Base-by-base conservation (phyloP, 2,888 invertebrate species). In the Drosophila borborema region DNA sequence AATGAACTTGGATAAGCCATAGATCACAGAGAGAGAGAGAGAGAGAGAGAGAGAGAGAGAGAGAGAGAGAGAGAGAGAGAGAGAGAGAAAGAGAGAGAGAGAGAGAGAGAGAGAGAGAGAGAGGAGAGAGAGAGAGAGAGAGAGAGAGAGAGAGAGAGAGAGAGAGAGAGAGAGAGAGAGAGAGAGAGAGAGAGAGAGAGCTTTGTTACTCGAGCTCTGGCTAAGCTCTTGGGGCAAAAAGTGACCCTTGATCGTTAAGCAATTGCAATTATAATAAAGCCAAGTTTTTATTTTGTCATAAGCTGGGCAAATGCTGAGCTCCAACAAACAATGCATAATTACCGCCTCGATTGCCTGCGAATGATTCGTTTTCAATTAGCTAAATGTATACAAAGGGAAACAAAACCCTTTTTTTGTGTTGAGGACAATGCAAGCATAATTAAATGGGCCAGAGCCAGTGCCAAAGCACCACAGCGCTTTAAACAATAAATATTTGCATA, bases 401-500 rank as follows among this genome's bases (percentile, higher is more conserved):
- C 6, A 3, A 56, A 64, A 38, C 75, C 55, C 41, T 48, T 20
- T 12, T 10, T 12, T 3, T 20, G 28, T 58, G 61, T 64, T 69
- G 55, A 40, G 49, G 38, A 79, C 79, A 75, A 74, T 36, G 36
- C 20, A 34, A 18, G 49, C 49, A 49, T 49, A 49, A 49, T 49
- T 49, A 49, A 49, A 49, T n/a, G 31, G 49, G 49, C 31, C n/a
- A n/a, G 9, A 4, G n/a, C n/a, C 16, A 10, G 23, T 23, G 46
- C 12, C n/a, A 48, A 9, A 9, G 28, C n/a, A 1, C 9, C 16
- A 28, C 1, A 28, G 48, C 28, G 49, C n/a, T 49, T 34, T 49
- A 34, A 51, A 16, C 51, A 31, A n/a, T 18, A 51, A 51, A 51
- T 34, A 36, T 18, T 51, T 51, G 51, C 51, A 51, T 51, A 51